Percentiles rank a stretch among this genome's conserved stretches.
These are phyloP conservation scores for Semnornis frantzii DNA, from an alignment of 2,113 vertebrate species.

Conservation along the genomic window DNA sequence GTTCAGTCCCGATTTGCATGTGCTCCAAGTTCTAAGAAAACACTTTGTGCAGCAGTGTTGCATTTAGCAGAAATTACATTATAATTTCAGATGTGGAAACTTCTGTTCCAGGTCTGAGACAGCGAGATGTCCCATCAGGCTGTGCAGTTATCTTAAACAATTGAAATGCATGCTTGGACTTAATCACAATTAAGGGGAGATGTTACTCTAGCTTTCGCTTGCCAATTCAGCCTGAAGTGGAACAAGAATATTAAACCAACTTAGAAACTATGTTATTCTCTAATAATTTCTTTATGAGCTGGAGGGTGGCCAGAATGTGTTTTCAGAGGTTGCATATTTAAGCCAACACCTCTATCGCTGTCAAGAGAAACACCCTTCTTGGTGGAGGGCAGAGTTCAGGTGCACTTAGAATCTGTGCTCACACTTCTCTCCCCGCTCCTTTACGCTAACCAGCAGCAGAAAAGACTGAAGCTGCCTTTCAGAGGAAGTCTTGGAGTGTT, in stretches of 20 bases:
- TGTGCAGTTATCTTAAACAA: slow-evolving; percentile 38
- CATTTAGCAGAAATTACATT: slow-evolving; percentile 66
- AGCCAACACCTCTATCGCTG: not conserved
- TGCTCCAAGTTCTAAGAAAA: slow-evolving; percentile 25
- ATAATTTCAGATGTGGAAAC: slow-evolving; percentile 62
- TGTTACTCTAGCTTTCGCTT: not conserved
- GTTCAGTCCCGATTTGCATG: slow-evolving; percentile 19
- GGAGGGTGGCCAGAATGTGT: not conserved
- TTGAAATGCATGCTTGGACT: slow-evolving; percentile 18
- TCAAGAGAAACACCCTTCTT: not conserved
- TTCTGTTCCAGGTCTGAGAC: slow-evolving; percentile 14
- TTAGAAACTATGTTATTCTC: not conserved
- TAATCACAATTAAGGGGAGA: slow-evolving; percentile 33
- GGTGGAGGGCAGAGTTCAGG: not conserved
- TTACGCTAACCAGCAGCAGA: not conserved
- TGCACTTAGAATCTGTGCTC: not conserved
- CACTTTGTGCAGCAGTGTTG: slow-evolving; percentile 29
- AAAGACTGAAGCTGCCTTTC: not conserved
- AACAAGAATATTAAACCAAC: slow-evolving; percentile 21
- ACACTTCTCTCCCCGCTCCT: not conserved
- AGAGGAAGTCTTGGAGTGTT: not conserved
- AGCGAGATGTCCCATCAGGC: not conserved
- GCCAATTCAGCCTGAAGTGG: not conserved
- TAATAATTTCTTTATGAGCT: not conserved
- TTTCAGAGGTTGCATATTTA: not conserved